Evolutionary conservation across 2,797 vertebrate species (phyloP), one percentile per base, ranked within the genome.

Genomic region (Oreochromis mossambicus): DNA sequence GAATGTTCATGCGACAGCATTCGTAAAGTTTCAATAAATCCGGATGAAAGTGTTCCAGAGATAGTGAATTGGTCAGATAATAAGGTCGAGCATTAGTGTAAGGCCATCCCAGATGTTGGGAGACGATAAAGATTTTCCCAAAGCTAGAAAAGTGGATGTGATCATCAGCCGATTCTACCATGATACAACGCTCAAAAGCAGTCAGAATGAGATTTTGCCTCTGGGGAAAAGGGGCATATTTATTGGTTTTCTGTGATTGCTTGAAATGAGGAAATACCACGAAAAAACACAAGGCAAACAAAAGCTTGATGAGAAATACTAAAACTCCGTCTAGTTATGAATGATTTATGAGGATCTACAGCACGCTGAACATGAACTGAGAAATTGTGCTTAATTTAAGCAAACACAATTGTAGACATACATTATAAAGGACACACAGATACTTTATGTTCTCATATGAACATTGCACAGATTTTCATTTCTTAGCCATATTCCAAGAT

Each of bases 291-390:
- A 78, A 86, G 56, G 78, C 84, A 90, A 93, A 94, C 78, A 90
- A 84, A 90, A 75, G 82, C 89, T 79, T 81, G 82, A 91, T 93
- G 82, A 89, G 87, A 87, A 90, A 88, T 83, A 63, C 52, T 21
- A 81, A 84, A 66, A 63, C 76, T 80, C 56, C n/a, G 51, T 80
- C 70, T 83, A 83, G 77, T 76, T 68, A 86, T 93, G 83, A 93
- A 94, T 94, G 83, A 93, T 93, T 90, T 56, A 93, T 87, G 80
- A 92, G 70, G 75, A 63, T 46, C 81, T 34, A 82, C 61, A 87
- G 50, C 48, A 79, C 3, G 41, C 38, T 75, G 41, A 86, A 83
- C 83, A 86, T 79, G 38, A 83, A 86, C n/a, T 50, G 32, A 77
- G 48, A 43, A 80, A 55, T 58, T 52, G 68, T 84, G 63, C 70